phyloP scores from a whole-genome alignment of 2,113 vertebrate species.

The Equus quagga region DNA sequence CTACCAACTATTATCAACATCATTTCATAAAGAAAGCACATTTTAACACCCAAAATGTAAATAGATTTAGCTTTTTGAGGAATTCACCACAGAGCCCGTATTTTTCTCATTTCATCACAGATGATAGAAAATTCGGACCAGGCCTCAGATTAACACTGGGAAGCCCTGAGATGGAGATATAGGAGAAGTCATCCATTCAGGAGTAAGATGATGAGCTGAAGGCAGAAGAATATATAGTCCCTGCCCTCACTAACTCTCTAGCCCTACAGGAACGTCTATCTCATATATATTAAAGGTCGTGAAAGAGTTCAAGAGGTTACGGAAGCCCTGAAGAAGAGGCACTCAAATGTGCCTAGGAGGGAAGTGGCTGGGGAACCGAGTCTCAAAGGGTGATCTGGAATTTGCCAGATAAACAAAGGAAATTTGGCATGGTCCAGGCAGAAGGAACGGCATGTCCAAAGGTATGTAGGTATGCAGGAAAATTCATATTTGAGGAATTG shows the following conservation, averaged over 20 bases:
- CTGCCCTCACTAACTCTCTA: background rate
- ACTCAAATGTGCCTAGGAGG: background rate
- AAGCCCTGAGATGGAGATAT: background rate
- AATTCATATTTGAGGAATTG: slow-evolving; percentile 56
- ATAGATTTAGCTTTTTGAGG: slow-evolving; percentile 8
- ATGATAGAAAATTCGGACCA: slow-evolving; percentile 53
- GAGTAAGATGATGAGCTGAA: background rate
- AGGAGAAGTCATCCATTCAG: background rate
- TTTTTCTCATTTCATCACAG: slow-evolving; percentile 65
- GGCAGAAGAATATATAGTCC: background rate
- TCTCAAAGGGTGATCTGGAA: slow-evolving; percentile 56
- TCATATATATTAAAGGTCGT: background rate
- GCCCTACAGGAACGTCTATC: background rate
- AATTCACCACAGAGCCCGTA: background rate
- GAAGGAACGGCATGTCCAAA: slow-evolving; percentile 37
- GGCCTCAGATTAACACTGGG: background rate
- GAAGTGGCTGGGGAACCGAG: background rate
- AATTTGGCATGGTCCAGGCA: background rate
- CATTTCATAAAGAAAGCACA: slow-evolving; percentile 34
- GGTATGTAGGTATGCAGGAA: slow-evolving; percentile 60
- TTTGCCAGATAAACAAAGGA: slow-evolving; percentile 64
- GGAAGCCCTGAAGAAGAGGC: background rate
- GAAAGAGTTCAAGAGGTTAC: background rate
- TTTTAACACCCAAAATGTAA: slow-evolving; percentile 56
- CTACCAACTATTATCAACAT: slow-evolving; percentile 35